Conservation (phyloP, 1,140 invertebrate species). For the Drosophila auraria region DNA sequence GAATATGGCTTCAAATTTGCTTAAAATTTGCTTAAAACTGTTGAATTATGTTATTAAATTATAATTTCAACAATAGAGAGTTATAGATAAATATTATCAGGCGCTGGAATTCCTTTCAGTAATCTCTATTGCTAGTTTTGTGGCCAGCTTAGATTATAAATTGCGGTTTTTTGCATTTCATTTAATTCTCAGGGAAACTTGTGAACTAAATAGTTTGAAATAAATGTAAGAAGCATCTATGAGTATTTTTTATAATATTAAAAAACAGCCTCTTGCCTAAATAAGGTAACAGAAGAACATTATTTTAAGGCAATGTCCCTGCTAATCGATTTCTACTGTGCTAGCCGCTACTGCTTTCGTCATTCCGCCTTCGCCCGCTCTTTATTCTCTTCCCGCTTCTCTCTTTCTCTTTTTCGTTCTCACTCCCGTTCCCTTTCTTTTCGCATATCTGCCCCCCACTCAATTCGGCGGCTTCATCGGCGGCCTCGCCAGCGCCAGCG, state of each 20-base stretch:
- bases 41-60: not conserved
- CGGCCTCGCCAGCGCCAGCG: not conserved
- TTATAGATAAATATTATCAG: not conserved
- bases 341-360: conserved; percentile 18
- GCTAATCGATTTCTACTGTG: conserved; percentile 21
- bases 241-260: no score
- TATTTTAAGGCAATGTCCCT: not conserved
- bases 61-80: no score
- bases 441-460: conserved; percentile 5
- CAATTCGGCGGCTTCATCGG: conserved; percentile 3
- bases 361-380: conserved; percentile 6
- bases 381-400: not conserved
- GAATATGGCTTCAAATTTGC: not conserved
- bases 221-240: not conserved
- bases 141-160: not conserved
- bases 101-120: not conserved
- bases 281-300: no score
- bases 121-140: not conserved
- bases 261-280: no score
- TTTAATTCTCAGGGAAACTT: not conserved
- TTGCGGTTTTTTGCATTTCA: not conserved
- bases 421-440: conserved; percentile 6
- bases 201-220: not conserved
- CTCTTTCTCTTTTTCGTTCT: conserved; percentile 1
- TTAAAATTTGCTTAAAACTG: no score